Evolutionary conservation across 2,113 vertebrate species (phyloP), one percentile per base, ranked within the genome.

Genomic region (Pica pica): DNA sequence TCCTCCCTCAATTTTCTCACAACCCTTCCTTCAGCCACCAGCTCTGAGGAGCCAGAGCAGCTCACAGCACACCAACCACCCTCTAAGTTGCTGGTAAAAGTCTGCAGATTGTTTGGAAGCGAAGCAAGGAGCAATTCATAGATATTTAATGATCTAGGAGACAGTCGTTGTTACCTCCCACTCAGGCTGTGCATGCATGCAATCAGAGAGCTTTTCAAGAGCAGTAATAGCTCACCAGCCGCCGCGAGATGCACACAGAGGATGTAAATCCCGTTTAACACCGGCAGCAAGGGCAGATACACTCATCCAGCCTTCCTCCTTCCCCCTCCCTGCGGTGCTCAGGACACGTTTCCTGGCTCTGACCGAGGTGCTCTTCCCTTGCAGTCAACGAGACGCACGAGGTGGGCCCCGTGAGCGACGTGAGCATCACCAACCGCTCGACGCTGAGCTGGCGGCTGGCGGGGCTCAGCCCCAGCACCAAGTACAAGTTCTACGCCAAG

Each of bases 331-430:
- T 16, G 46, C 59, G 20, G 18, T 1, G 4, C 31, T 44, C 37
- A 3, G 24, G 61, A 7, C 57, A 16, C 0, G 0, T 90, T 15
- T 9, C n/a, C n/a, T 6, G 37, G 74, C 37, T 89, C 30, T 96
- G 61, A 96, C 70, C 16, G 18, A 6, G 11, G 16, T 35, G 74
- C 16, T 90, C 76, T 96, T 84, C 77, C 94, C 86, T 96, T 97
- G 46, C 92, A 99, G 99, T 99, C 90, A 99, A 99, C 3, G 98
- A 99, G 94, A 99, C 99, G 0, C 98, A 98, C 7, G 98, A 99
- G 69, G 93, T 98, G 49, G 99, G 98, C 19, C 95, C 97, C 2
- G 57, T 99, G 90, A 98, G 97, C 41, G 97, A 97, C 1, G 55
- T 99, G 68, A 98, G 98, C 73, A 94, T 99, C 53, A 95, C 97